phyloP scores from a whole-genome alignment of 2,888 invertebrate genomes.

The Leptopilina drosophilae region DNA sequence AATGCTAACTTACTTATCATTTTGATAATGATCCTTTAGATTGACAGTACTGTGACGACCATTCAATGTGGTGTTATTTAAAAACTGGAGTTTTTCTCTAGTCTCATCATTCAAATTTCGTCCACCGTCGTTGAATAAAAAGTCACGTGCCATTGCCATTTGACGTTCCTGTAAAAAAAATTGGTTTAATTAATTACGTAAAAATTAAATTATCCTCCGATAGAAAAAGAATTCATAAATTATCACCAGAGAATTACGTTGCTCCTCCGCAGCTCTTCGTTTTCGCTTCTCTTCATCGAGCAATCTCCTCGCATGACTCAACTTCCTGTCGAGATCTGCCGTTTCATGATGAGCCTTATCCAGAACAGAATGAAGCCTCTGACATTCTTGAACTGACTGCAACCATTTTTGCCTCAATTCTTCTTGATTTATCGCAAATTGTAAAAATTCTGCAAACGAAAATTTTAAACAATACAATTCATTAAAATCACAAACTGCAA shows the following conservation, averaged over 20 bases:
- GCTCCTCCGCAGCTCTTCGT: conserved; percentile 84
- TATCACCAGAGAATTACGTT: conserved; percentile 84
- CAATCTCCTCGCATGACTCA: conserved; percentile 88
- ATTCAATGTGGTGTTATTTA: conserved; percentile 82
- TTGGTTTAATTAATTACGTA: conserved; percentile 22
- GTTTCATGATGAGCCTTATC: conserved; percentile 85
- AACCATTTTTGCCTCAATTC: conserved; percentile 85
- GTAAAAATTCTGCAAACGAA: conserved; percentile 82
- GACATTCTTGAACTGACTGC: conserved; percentile 85
- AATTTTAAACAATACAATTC: too few relatives aligned
- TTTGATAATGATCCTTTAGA: conserved; percentile 67
- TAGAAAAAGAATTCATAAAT: conserved; percentile 13
- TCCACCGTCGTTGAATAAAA: conserved; percentile 84
- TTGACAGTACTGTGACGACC: conserved; percentile 75
- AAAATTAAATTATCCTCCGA: neutral
- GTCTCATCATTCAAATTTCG: conserved; percentile 88
- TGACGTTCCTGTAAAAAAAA: conserved; percentile 82
- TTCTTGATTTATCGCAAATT: conserved; percentile 86
- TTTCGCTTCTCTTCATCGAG: conserved; percentile 88
- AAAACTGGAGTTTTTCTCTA: conserved; percentile 87
- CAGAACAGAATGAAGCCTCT: conserved; percentile 84
- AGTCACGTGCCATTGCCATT: conserved; percentile 85
- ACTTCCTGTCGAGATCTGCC: conserved; percentile 87
- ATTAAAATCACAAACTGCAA: too few relatives aligned
- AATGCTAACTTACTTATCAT: conserved; percentile 68